Evolutionary conservation across 2,797 vertebrate genomes (phyloP).

Genomic region (Trachurus trachurus): DNA sequence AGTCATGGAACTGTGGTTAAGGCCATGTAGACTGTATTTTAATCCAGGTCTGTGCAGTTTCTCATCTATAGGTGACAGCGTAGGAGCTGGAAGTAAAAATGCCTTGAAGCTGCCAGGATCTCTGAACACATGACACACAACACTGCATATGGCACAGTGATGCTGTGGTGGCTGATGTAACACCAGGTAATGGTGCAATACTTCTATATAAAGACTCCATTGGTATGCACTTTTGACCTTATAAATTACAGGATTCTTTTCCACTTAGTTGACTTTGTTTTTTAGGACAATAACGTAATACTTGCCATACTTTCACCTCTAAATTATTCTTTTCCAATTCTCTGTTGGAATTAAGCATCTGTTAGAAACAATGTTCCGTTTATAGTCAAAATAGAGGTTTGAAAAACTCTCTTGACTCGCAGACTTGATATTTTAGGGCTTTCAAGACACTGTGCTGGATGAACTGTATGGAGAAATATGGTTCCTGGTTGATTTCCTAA

Average conservation of each 20-base stretch:
- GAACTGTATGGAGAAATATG: neutral
- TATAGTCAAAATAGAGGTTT: neutral
- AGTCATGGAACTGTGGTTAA: no score
- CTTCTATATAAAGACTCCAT: conserved; percentile 13
- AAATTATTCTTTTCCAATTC: neutral
- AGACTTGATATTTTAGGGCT: neutral
- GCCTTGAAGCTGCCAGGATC: conserved; percentile 4
- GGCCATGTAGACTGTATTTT: neutral
- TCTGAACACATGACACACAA: conserved; percentile 7
- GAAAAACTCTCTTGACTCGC: neutral
- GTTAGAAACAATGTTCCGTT: neutral
- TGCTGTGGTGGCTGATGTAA: conserved; percentile 39
- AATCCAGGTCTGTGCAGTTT: neutral
- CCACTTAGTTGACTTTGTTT: no score
- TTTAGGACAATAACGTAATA: no score
- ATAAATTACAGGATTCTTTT: neutral
- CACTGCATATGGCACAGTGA: neutral
- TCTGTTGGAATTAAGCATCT: neutral
- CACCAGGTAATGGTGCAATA: conserved; percentile 23
- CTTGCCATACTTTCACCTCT: no score
- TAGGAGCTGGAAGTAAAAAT: neutral
- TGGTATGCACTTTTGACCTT: neutral
- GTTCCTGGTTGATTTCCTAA: conserved; percentile 1
- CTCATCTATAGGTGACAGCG: neutral
- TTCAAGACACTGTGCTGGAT: neutral